A percentile compares a stretch with the other conserved stretches of the same genome.
These are phyloP conservation scores for Diorhabda sublineata DNA, from an alignment of 1,140 invertebrate genomes.

Conservation along the genomic window DNA sequence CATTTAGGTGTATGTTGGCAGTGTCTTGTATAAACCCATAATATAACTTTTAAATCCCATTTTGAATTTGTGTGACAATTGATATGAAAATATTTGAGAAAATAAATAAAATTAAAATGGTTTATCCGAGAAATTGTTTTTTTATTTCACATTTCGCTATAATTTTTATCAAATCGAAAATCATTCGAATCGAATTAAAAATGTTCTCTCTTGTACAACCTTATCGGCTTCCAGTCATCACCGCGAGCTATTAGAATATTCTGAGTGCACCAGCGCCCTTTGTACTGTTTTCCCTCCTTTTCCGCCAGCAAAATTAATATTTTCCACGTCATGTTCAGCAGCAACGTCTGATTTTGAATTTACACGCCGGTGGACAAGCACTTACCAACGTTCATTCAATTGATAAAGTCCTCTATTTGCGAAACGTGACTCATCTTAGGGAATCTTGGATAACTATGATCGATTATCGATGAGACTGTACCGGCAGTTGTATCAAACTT, in stretches of 20 bases:
- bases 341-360: slow-evolving; percentile 2
- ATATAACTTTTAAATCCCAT: too few relatives aligned
- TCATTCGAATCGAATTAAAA: too few relatives aligned
- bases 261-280: background rate
- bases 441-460: slow-evolving; percentile 2
- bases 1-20: too few relatives aligned
- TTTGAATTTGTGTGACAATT: too few relatives aligned
- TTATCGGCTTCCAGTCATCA: background rate
- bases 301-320: background rate
- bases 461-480: background rate
- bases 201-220: too few relatives aligned
- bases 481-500: background rate
- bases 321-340: background rate
- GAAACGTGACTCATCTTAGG: background rate
- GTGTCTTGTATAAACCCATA: too few relatives aligned
- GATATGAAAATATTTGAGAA: too few relatives aligned
- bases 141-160: too few relatives aligned
- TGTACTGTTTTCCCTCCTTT: background rate
- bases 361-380: background rate
- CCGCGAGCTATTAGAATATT: background rate
- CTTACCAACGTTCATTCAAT: background rate
- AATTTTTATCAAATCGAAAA: too few relatives aligned
- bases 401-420: slow-evolving; percentile 2
- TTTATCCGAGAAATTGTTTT: too few relatives aligned
- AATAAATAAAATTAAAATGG: too few relatives aligned